These are phyloP conservation scores for Rhaphigaster nebulosa DNA, from an alignment of 2,888 invertebrate species.

Conservation along the genomic window DNA sequence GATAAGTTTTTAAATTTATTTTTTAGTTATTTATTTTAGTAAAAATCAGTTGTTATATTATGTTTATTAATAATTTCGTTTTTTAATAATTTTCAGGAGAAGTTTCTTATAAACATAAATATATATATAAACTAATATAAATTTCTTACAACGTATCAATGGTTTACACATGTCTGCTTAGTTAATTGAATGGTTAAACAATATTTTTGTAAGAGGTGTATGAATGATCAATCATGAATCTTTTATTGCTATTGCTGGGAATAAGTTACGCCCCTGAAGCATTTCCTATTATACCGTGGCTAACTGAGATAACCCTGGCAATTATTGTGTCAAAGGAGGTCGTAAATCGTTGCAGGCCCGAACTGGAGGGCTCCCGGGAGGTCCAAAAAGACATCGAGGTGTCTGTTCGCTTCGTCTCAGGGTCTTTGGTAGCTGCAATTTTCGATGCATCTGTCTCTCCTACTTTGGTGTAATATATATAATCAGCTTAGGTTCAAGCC, in stretches of 20 bases:
- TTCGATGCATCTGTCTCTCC: conserved; percentile 10
- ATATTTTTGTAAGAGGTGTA: background rate
- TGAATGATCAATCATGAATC: background rate
- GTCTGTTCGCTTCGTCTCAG: background rate
- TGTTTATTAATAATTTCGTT: too few species aligned
- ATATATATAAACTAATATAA: too few species aligned
- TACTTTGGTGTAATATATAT: background rate
- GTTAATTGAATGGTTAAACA: background rate
- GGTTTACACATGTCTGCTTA: background rate
- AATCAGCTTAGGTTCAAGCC: background rate
- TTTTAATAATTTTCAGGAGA: too few species aligned
- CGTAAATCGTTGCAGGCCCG: background rate
- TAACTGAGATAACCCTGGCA: background rate
- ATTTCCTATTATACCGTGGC: background rate
- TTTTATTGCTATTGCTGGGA: background rate
- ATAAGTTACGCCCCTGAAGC: background rate
- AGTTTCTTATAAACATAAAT: background rate
- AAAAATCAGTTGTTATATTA: too few species aligned
- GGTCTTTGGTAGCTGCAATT: background rate
- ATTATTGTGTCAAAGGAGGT: background rate
- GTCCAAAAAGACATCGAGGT: conserved; percentile 23
- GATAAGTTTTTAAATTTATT: too few species aligned
- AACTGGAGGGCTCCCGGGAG: background rate
- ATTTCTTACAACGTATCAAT: background rate
- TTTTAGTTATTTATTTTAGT: too few species aligned